Evolutionary conservation across 2,113 vertebrate species (phyloP).

Genomic region (Thamnaconus septentrionalis): DNA sequence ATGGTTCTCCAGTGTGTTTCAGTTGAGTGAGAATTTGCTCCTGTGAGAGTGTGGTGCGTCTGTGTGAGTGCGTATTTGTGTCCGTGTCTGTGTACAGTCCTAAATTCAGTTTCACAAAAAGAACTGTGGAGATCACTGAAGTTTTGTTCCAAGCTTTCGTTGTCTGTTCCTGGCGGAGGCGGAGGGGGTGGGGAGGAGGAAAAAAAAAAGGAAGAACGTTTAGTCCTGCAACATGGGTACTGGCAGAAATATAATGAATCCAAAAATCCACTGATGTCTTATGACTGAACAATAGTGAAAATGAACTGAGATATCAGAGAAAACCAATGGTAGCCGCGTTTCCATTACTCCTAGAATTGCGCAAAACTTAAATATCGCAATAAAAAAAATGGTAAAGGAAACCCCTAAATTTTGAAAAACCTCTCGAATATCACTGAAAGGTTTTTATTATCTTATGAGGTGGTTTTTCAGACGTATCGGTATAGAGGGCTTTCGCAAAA

Average conservation of each 20-base stretch:
- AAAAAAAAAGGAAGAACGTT: not conserved
- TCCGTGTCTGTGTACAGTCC: slow-evolving; percentile 39
- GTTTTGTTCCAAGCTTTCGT: slow-evolving; percentile 96
- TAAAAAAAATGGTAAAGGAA: no score
- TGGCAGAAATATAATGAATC: not conserved
- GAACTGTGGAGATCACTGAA: slow-evolving; percentile 84
- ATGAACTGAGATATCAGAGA: no score
- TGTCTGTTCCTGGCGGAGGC: slow-evolving; percentile 87
- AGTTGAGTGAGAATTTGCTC: slow-evolving; percentile 22
- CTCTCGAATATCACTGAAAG: no score
- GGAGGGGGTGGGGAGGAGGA: not conserved
- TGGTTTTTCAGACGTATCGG: no score
- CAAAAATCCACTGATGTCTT: not conserved
- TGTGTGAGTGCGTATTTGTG: slow-evolving; percentile 19
- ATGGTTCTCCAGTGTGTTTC: slow-evolving; percentile 75
- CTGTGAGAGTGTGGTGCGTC: slow-evolving; percentile 16
- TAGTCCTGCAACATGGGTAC: no score
- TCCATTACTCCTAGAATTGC: no score
- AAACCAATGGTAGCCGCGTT: no score
- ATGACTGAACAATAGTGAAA: no score
- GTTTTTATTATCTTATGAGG: no score
- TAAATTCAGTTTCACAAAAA: slow-evolving; percentile 59
- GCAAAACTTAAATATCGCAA: no score
- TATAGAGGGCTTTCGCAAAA: no score
- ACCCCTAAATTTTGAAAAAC: no score